phyloP scores from a whole-genome alignment of 2,113 vertebrate species.

The Corythornis madagascariensis region DNA sequence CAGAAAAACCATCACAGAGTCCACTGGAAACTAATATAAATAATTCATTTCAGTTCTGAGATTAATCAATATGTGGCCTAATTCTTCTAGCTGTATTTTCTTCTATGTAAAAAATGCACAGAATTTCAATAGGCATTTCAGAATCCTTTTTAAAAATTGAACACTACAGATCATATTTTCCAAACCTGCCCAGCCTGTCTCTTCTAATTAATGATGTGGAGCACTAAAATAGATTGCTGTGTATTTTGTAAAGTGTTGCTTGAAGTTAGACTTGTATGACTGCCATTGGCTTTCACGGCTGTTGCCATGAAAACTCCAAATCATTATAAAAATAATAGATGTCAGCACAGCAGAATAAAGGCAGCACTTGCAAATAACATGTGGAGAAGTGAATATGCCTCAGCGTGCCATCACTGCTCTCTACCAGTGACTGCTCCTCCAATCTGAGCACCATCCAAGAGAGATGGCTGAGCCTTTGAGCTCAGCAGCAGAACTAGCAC shows the following conservation, averaged over 20 bases:
- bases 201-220: slow-evolving; percentile 52
- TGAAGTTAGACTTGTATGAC: slow-evolving; percentile 51
- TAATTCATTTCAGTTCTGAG: slow-evolving; percentile 28
- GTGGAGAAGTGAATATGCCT: not conserved
- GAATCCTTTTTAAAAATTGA: slow-evolving; percentile 30
- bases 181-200: slow-evolving; percentile 47
- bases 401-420: not conserved
- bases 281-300: slow-evolving; percentile 32
- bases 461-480: not conserved
- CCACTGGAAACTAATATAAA: not conserved
- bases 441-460: not conserved
- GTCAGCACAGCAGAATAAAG: not conserved
- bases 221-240: slow-evolving; percentile 33
- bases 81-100: slow-evolving; percentile 30
- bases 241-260: slow-evolving; percentile 46
- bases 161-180: slow-evolving; percentile 45
- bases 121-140: slow-evolving; percentile 12
- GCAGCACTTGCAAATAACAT: not conserved
- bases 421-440: not conserved
- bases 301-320: slow-evolving; percentile 52
- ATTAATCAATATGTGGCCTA: slow-evolving; percentile 16
- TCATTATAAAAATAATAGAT: not conserved
- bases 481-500: not conserved
- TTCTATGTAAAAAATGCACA: not conserved
- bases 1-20: not conserved